Percentiles rank a stretch among this genome's conserved stretches.
These are phyloP conservation scores for Euzophera pinguis DNA, from an alignment of 2,888 invertebrate species.

Conservation along the genomic window DNA sequence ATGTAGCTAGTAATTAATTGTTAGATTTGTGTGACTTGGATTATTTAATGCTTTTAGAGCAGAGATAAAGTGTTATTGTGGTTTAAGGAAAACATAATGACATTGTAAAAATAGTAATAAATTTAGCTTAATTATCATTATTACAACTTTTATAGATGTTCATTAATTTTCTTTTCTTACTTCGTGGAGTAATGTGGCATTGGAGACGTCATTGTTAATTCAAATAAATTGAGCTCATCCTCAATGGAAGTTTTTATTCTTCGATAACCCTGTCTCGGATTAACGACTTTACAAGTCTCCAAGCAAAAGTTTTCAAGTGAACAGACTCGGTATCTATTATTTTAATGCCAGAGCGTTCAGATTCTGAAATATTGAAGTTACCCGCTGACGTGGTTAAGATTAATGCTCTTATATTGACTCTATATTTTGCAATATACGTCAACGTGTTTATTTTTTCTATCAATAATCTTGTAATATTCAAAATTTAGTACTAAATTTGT, in stretches of 20 bases:
- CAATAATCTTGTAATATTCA: conserved; percentile 46
- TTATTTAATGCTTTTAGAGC: conserved; percentile 79
- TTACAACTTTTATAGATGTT: conserved; percentile 80
- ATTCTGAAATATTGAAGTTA: conserved; percentile 8
- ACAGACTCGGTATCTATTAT: conserved; percentile 6
- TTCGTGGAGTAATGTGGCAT: conserved; percentile 78
- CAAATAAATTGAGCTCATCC: conserved; percentile 79
- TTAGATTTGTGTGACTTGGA: conserved; percentile 79
- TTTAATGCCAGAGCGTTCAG: background rate
- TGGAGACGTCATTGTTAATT: conserved; percentile 79
- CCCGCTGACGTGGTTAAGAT: background rate
- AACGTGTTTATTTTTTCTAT: conserved; percentile 20
- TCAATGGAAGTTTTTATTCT: conserved; percentile 73
- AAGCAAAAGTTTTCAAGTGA: conserved; percentile 16
- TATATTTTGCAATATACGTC: conserved; percentile 11
- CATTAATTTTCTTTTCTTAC: conserved; percentile 77
- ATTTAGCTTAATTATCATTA: conserved; percentile 79
- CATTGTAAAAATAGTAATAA: conserved; percentile 80
- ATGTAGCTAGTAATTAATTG: conserved; percentile 79
- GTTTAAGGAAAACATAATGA: conserved; percentile 78
- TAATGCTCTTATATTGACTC: conserved; percentile 4
- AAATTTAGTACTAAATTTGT: conserved; percentile 47
- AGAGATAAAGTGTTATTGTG: conserved; percentile 77
- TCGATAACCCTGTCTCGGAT: conserved; percentile 38
- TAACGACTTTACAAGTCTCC: conserved; percentile 28